Evolutionary conservation across 2,888 invertebrate species (phyloP).

Genomic region (Notodonta ziczac): DNA sequence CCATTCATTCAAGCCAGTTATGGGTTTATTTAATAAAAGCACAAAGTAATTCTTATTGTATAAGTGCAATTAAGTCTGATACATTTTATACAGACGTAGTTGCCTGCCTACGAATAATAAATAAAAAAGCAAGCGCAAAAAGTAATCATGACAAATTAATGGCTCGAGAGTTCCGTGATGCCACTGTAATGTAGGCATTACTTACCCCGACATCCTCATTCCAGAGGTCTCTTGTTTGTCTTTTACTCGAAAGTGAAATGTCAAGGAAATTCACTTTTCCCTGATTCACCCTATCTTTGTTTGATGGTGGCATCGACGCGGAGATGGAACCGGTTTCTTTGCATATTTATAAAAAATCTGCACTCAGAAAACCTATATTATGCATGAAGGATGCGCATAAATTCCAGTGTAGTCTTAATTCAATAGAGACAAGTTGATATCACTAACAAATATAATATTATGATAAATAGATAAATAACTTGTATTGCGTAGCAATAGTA

Average conservation of each 20-base stretch:
- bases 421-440: neutral
- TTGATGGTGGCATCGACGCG: neutral
- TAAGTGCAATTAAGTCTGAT: no score
- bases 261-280: slow-evolving; percentile 31
- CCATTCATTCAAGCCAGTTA: no score
- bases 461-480: no score
- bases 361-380: neutral
- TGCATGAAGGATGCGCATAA: neutral
- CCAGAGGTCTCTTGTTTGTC: slow-evolving; percentile 15
- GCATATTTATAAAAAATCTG: slow-evolving; percentile 12
- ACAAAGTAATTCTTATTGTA: no score
- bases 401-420: neutral
- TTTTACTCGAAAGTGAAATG: slow-evolving; percentile 22
- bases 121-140: no score
- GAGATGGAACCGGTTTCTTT: slow-evolving; percentile 13
- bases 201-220: slow-evolving; percentile 33
- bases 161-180: slow-evolving; percentile 20
- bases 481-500: no score
- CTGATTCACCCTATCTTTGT: slow-evolving; percentile 1
- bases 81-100: no score
- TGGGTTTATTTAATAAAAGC: no score
- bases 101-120: no score
- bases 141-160: neutral
- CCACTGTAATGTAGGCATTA: slow-evolving; percentile 18
- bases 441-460: no score